These are phyloP conservation scores for Tyrannus savana DNA, from an alignment of 2,113 vertebrate genomes.

Conservation along the genomic window DNA sequence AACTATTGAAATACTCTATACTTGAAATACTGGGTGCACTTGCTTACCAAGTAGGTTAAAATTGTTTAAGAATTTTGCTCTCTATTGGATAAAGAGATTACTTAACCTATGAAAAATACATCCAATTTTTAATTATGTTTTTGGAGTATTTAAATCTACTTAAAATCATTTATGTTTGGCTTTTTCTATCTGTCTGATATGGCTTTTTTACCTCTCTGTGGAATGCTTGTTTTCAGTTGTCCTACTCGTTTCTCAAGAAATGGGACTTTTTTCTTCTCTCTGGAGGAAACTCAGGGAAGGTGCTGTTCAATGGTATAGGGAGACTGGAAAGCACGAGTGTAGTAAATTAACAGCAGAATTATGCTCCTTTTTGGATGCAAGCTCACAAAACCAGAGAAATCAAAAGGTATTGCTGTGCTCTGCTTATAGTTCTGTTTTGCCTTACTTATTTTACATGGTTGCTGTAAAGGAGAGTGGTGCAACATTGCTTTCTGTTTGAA, in stretches of 20 bases:
- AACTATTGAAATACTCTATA: background rate
- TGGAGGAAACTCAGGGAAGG: background rate
- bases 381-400: background rate
- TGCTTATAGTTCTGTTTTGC: background rate
- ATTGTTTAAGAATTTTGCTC: background rate
- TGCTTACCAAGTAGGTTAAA: background rate
- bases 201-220: background rate
- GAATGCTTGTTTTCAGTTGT: background rate
- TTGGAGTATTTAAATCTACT: background rate
- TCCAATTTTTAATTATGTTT: background rate
- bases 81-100: background rate
- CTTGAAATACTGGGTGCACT: background rate
- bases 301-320: background rate
- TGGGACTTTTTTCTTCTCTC: background rate
- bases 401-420: background rate
- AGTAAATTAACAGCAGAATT: background rate
- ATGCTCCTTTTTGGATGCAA: background rate
- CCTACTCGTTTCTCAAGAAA: conserved; percentile 46
- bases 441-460: background rate
- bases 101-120: background rate
- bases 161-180: background rate
- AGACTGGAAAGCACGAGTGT: background rate
- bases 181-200: background rate
- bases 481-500: background rate
- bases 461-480: background rate